Percentiles rank a stretch among this genome's conserved stretches.
phyloP scores from a whole-genome alignment of 2,113 vertebrate genomes.

The Ictalurus furcatus region DNA sequence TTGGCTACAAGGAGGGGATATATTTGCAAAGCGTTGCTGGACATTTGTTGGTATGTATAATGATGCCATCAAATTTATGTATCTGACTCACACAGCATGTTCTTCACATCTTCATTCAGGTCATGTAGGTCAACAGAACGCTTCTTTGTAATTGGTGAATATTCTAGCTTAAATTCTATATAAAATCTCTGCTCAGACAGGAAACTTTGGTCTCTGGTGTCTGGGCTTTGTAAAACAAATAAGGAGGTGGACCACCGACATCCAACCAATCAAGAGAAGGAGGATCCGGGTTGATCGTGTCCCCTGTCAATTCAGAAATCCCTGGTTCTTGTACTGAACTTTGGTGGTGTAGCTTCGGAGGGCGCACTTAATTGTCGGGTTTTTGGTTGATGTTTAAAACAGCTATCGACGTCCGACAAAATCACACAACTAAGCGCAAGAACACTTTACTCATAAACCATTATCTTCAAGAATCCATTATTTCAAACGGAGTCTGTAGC shows the following conservation, averaged over 20 bases:
- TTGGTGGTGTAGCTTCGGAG: background rate
- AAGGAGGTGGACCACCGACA: background rate
- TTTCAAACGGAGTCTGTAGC: background rate
- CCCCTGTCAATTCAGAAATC: background rate
- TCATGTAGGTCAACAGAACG: background rate
- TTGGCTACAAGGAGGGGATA: conserved; percentile 19
- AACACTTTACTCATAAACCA: background rate
- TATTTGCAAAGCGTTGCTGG: conserved; percentile 4
- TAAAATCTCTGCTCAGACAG: background rate
- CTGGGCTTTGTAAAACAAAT: background rate
- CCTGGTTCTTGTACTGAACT: background rate
- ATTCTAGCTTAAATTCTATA: background rate
- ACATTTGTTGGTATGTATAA: conserved; percentile 1
- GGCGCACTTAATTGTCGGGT: background rate
- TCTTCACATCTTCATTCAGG: background rate
- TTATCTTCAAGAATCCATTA: background rate
- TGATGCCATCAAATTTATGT: background rate
- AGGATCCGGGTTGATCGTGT: no score
- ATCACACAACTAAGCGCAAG: background rate
- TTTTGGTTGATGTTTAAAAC: background rate
- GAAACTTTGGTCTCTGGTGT: background rate
- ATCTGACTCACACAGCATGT: background rate
- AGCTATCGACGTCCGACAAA: background rate
- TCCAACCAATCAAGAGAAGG: background rate
- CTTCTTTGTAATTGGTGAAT: background rate